These are phyloP conservation scores for Acrobeloides nanus DNA, from an alignment of 2,888 invertebrate species.

Conservation along the genomic window DNA sequence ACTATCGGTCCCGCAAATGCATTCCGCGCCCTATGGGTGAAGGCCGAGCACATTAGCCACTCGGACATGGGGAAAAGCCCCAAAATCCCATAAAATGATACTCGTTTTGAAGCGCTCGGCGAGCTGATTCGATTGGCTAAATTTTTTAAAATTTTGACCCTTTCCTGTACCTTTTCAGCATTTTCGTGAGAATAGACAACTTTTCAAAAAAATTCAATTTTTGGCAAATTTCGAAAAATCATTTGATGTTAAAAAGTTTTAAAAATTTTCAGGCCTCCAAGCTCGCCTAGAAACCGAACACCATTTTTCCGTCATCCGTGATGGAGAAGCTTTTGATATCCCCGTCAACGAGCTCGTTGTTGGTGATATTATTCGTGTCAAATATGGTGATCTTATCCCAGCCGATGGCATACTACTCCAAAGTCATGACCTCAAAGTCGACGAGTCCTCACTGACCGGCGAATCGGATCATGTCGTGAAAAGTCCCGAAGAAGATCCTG, in stretches of 20 bases:
- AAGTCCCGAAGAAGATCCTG: constrained; percentile 82
- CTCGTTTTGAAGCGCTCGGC: too few species aligned
- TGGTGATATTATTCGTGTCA: constrained; percentile 81
- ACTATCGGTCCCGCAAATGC: too few species aligned
- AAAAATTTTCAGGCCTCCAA: constrained; percentile 28
- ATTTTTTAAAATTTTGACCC: too few species aligned
- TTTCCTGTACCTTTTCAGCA: too few species aligned
- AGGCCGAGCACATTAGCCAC: too few species aligned
- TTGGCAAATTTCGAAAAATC: not conserved
- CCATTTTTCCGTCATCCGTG: constrained; percentile 90
- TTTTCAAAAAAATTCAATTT: too few species aligned
- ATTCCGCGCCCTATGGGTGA: too few species aligned
- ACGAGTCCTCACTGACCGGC: constrained; percentile 96
- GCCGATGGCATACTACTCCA: constrained; percentile 95
- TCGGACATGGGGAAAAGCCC: too few species aligned
- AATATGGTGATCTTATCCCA: constrained; percentile 84
- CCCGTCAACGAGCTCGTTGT: constrained; percentile 89
- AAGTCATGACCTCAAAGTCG: constrained; percentile 93
- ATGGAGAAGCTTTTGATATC: constrained; percentile 83
- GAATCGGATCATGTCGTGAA: constrained; percentile 99
- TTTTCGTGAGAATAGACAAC: too few species aligned
- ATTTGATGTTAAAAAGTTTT: constrained; percentile 5
- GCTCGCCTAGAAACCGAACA: constrained; percentile 86
- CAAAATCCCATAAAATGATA: too few species aligned
- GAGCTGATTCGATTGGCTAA: too few species aligned